These are phyloP conservation scores for Reticulitermes speratus DNA, from an alignment of 1,140 invertebrate genomes.

Conservation along the genomic window DNA sequence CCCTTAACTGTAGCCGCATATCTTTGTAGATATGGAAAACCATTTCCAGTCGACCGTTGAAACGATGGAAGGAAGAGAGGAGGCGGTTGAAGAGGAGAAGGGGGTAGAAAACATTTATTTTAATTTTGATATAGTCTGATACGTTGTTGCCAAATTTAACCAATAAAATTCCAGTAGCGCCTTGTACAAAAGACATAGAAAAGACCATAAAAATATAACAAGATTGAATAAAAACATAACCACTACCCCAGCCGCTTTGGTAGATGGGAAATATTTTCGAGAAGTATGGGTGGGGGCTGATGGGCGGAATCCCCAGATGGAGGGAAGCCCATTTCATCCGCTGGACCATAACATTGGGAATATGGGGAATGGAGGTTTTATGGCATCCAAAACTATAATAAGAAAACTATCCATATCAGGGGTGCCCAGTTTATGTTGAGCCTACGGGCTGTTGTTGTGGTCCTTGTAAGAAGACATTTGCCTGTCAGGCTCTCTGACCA, in stretches of 20 bases:
- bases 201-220: neutral
- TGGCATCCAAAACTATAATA: constrained; percentile 1
- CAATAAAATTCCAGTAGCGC: neutral
- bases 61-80: neutral
- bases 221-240: constrained; percentile 3
- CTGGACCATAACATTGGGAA: constrained; percentile 4
- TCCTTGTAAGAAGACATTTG: too few relatives aligned
- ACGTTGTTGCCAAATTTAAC: neutral
- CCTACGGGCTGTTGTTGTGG: too few relatives aligned
- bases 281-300: neutral
- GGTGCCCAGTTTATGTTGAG: too few relatives aligned
- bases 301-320: neutral
- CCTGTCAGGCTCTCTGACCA: too few relatives aligned
- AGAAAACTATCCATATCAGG: neutral
- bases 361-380: neutral
- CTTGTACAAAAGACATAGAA: neutral
- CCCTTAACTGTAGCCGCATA: too few relatives aligned
- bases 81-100: too few relatives aligned
- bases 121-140: constrained; percentile 14
- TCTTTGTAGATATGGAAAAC: neutral
- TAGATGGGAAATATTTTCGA: neutral
- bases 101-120: neutral
- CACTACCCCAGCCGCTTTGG: neutral
- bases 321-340: neutral
- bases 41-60: neutral